A percentile compares a stretch with the other conserved stretches of the same genome.
Conservation (phyloP, 2,888 invertebrate species). For the Tenthredo amoena region DNA sequence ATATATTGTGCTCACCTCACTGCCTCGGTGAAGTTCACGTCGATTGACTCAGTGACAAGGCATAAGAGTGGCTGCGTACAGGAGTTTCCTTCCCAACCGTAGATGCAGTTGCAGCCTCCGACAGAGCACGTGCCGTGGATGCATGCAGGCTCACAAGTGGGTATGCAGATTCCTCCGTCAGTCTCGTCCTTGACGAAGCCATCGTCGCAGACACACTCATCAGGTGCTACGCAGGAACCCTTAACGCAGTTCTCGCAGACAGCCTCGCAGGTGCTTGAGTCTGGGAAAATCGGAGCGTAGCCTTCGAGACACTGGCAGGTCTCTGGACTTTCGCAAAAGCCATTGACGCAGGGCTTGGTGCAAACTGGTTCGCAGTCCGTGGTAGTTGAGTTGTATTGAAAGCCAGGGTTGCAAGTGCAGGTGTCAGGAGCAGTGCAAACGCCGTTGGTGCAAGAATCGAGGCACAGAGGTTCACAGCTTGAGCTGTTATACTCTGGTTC, state of each 20-base stretch:
- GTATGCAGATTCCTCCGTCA: conserved; percentile 55
- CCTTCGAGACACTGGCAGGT: conserved; percentile 67
- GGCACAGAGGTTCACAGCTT: conserved; percentile 83
- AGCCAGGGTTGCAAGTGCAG: conserved; percentile 69
- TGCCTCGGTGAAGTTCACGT: background rate
- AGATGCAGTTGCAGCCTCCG: conserved; percentile 60
- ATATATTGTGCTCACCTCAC: background rate
- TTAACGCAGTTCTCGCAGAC: conserved; percentile 57
- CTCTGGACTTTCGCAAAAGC: conserved; percentile 62
- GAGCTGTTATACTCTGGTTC: conserved; percentile 57
- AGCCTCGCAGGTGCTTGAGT: conserved; percentile 66
- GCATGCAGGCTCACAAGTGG: conserved; percentile 65
- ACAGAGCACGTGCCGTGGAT: conserved; percentile 72
- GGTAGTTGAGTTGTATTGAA: conserved; percentile 12
- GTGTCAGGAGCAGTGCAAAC: conserved; percentile 68
- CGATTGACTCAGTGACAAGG: conserved; percentile 34
- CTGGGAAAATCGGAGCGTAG: conserved; percentile 55
- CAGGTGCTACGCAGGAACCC: conserved; percentile 57
- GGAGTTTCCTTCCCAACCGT: conserved; percentile 66
- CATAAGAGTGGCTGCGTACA: conserved; percentile 64
- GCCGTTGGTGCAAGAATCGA: conserved; percentile 78
- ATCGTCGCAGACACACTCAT: conserved; percentile 60
- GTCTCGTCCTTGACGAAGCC: conserved; percentile 54
- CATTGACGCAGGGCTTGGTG: conserved; percentile 60
- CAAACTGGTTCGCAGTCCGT: conserved; percentile 60